These are phyloP conservation scores for Danionella cerebrum DNA, from an alignment of 2,113 vertebrate species.

Conservation along the genomic window DNA sequence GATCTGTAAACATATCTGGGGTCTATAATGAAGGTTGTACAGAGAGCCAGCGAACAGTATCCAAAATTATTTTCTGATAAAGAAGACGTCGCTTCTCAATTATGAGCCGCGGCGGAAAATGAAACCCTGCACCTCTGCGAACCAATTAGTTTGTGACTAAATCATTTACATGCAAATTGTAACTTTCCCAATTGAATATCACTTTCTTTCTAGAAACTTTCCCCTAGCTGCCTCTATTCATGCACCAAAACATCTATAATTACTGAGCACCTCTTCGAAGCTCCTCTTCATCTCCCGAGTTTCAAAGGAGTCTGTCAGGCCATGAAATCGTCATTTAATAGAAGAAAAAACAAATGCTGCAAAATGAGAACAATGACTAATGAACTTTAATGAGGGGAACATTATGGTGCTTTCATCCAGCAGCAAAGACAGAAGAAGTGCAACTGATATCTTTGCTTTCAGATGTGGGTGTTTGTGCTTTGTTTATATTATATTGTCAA, in stretches of 20 bases:
- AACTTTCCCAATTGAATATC: background rate
- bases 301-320: slow-evolving; percentile 15
- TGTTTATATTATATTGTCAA: background rate
- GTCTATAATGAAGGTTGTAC: slow-evolving; percentile 8
- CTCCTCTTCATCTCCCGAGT: background rate
- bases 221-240: slow-evolving; percentile 1
- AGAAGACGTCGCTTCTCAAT: slow-evolving; percentile 4
- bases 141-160: slow-evolving; percentile 23
- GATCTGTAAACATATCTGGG: slow-evolving; percentile 12
- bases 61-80: slow-evolving; percentile 29
- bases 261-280: background rate
- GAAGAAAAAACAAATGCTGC: background rate
- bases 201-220: background rate
- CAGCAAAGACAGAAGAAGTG: background rate
- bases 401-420: background rate
- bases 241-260: background rate
- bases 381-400: background rate
- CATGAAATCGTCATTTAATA: slow-evolving; percentile 5
- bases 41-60: background rate
- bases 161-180: slow-evolving; percentile 17
- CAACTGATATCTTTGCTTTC: background rate
- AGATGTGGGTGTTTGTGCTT: no score
- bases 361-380: slow-evolving; percentile 9
- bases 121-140: background rate
- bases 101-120: background rate